Evolutionary conservation across 1,140 invertebrate genomes (phyloP), one percentile per base, ranked within the genome.

Genomic region (Papilio polyxenes): DNA sequence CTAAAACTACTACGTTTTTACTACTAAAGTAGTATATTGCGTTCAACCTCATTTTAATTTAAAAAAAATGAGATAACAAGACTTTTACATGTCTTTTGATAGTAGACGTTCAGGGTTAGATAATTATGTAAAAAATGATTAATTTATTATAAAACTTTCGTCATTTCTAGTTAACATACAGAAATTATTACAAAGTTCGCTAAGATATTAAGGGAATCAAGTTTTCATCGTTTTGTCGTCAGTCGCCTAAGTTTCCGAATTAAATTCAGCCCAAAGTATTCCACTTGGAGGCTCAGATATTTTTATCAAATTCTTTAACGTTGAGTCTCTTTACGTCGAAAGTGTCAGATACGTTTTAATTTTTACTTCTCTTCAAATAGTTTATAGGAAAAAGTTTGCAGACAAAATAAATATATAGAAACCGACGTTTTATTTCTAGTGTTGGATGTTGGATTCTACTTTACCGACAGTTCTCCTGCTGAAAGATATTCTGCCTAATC

Each of bases 171-270:
- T 69, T 69, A 13, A 37, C 65, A 72, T 37, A 72, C 15, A 72
- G 37, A 72, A 72, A 31, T 72, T 49, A 49, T 11, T 17, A 20
- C 74, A 17, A 75, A 75, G 40, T 75, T 49, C 9, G n/a, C 44
- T 3, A 23, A 48, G 40, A 49, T 49, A 49, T 44, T 44, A 75
- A 20, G 40, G 48, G 74, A 44, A 49, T 49, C 40, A 75, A 77
- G 49, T 77, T 77, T 13, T 11, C 75, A 49, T 31, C 48, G 0
- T 49, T 76, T 77, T 77, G 48, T 51, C 75, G 44, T 13, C 65
- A 77, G 75, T 77, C 49, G 8, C 49, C 20, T 53, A 53, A 77
- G 75, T 77, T 77, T 53, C 20, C 48, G 75, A 77, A 77, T 77
- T 51, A 53, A 77, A 56, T 51, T 77, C n/a, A 8, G 48, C n/a